Evolutionary conservation across 2,113 vertebrate species (phyloP).

Genomic region (Naja naja): DNA sequence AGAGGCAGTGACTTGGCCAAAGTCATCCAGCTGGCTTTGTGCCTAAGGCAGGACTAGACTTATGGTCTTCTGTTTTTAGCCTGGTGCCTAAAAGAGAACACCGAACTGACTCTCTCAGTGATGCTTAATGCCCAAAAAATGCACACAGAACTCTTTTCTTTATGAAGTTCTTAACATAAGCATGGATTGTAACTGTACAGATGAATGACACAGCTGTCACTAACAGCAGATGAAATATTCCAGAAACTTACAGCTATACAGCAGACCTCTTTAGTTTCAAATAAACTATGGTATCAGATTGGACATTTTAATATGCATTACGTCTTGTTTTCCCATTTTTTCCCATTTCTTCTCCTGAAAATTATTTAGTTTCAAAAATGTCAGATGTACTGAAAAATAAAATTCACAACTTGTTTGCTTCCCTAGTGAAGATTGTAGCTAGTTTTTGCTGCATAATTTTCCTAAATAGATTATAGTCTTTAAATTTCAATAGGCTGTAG

Average conservation of each 20-base stretch:
- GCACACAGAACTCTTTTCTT: background rate
- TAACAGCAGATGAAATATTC: background rate
- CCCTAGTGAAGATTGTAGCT: background rate
- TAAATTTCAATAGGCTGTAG: background rate
- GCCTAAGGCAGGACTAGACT: background rate
- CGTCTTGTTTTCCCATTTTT: background rate
- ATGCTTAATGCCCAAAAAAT: background rate
- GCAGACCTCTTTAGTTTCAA: background rate
- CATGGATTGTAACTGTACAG: background rate
- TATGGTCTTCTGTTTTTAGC: background rate
- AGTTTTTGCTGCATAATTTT: background rate
- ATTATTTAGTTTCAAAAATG: background rate
- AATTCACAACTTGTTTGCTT: background rate
- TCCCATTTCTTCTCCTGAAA: background rate
- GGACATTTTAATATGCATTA: background rate
- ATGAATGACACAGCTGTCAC: background rate
- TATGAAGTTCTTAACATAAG: background rate
- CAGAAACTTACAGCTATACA: background rate
- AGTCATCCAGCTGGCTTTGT: background rate
- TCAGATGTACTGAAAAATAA: background rate
- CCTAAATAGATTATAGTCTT: background rate
- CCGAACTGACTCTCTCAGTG: background rate
- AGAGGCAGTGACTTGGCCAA: background rate
- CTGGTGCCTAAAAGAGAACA: background rate
- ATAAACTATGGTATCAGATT: background rate